Evolutionary conservation across 2,797 vertebrate genomes (phyloP).

Genomic region (Intellagama lesueurii): DNA sequence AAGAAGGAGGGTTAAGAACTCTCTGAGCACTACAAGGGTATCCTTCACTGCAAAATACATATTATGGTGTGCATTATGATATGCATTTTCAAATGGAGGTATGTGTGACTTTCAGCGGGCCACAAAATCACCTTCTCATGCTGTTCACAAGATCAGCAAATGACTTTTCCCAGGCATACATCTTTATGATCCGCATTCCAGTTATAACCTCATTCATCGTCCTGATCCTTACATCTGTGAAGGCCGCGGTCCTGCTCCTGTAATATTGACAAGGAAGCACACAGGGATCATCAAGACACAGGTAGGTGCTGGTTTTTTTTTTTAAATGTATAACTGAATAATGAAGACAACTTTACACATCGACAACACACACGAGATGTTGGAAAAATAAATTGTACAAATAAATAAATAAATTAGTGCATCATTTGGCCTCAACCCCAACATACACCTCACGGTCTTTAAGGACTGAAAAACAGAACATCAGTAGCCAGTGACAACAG

Average conservation of each 20-base stretch:
- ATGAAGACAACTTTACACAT: background rate
- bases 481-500: no score
- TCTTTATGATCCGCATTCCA: constrained; percentile 96
- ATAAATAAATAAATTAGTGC: no score
- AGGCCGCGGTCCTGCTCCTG: constrained; percentile 88
- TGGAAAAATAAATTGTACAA: no score
- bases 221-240: constrained; percentile 90
- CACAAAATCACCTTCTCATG: constrained; percentile 85
- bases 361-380: background rate
- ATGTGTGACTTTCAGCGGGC: constrained; percentile 9
- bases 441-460: background rate
- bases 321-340: background rate
- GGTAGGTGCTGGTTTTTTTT: no score
- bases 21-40: no score
- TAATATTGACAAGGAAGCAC: constrained; percentile 32
- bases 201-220: constrained; percentile 97
- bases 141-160: constrained; percentile 86
- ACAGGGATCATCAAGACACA: no score
- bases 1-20: no score
- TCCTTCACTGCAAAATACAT: background rate
- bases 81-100: background rate
- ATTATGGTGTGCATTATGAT: no score
- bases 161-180: constrained; percentile 96
- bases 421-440: no score
- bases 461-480: background rate